These are phyloP conservation scores for Anolis apletophallus DNA, from an alignment of 2,797 vertebrate genomes.

Conservation along the genomic window DNA sequence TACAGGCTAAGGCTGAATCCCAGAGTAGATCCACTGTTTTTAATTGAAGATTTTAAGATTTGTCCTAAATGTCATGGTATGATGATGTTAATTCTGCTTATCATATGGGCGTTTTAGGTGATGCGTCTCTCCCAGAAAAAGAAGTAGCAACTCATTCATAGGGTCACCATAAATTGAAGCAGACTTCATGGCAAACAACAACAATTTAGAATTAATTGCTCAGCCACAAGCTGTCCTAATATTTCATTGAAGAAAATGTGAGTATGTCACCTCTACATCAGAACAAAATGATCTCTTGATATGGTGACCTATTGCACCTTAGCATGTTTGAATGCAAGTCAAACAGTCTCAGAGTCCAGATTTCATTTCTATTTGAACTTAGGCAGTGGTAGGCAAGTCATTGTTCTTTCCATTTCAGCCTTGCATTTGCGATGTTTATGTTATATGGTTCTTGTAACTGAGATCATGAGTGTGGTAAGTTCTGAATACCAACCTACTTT, in stretches of 20 bases:
- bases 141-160: no score
- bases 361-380: background rate
- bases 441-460: background rate
- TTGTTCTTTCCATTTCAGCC: background rate
- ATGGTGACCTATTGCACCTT: background rate
- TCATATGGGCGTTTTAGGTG: no score
- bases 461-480: background rate
- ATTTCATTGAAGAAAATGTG: background rate
- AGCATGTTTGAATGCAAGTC: no score
- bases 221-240: background rate
- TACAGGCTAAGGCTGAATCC: no score
- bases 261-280: background rate
- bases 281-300: background rate
- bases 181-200: background rate
- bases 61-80: no score
- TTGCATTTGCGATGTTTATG: background rate
- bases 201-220: background rate
- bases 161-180: no score
- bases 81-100: no score
- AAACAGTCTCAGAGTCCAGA: no score
- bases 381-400: background rate
- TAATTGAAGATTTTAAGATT: no score
- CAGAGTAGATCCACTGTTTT: no score
- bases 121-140: no score
- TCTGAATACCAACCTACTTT: background rate